Percentiles rank a stretch among this genome's conserved stretches.
phyloP scores from a whole-genome alignment of 2,888 invertebrate genomes.

The Caenorhabditis uteleia region DNA sequence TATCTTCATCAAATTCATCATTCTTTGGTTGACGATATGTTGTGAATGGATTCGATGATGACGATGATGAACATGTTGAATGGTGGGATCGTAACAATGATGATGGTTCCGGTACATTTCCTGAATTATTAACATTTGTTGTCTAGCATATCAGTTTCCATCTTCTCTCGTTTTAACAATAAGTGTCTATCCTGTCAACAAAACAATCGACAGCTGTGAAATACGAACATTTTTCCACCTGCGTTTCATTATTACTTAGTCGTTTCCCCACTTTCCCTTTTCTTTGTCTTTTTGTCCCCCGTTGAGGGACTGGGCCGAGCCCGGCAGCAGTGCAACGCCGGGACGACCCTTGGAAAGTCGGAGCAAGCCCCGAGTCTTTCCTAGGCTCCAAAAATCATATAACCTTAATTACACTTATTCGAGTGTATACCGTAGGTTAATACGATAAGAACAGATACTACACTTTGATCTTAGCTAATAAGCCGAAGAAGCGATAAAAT shows the following conservation, averaged over 20 bases:
- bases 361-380: slow-evolving; percentile 37
- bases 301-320: too few species aligned
- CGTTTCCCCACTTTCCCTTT: too few species aligned
- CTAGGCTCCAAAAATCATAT: slow-evolving; percentile 8
- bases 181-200: too few species aligned
- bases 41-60: not conserved
- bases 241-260: too few species aligned
- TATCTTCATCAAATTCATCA: not conserved
- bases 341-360: slow-evolving; percentile 37
- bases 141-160: too few species aligned
- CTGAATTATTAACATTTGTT: too few species aligned
- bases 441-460: slow-evolving; percentile 18
- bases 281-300: too few species aligned
- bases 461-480: slow-evolving; percentile 11
- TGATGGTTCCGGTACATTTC: too few species aligned
- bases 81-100: not conserved
- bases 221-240: too few species aligned
- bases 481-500: slow-evolving; percentile 7
- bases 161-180: too few species aligned
- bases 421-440: slow-evolving; percentile 13
- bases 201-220: too few species aligned
- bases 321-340: slow-evolving; percentile 38
- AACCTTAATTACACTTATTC: slow-evolving; percentile 8
- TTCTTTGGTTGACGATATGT: not conserved
- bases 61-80: not conserved